These are phyloP conservation scores for Talpa occidentalis DNA, from an alignment of 2,113 vertebrate genomes.

Conservation along the genomic window DNA sequence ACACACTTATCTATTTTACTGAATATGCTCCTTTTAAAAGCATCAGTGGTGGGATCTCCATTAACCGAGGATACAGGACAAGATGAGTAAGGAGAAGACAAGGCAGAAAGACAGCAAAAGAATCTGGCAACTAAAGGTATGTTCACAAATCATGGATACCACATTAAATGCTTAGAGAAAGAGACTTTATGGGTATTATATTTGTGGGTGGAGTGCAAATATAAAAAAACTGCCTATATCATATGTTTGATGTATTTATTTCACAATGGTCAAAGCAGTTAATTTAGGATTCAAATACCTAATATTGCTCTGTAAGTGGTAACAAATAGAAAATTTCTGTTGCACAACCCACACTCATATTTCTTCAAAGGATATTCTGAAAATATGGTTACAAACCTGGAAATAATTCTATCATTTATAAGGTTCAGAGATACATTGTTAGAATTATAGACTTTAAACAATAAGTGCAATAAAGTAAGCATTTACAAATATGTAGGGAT, in stretches of 20 bases:
- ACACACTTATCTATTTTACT: neutral
- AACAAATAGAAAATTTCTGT: neutral
- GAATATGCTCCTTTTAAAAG: neutral
- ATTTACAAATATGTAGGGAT: neutral
- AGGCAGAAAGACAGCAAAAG: neutral
- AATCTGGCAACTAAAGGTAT: neutral
- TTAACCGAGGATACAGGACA: neutral
- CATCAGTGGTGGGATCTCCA: neutral
- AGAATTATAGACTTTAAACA: neutral
- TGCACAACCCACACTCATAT: neutral
- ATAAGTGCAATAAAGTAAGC: neutral
- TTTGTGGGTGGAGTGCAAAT: neutral
- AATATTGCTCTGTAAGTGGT: neutral
- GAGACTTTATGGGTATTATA: neutral
- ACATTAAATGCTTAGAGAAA: neutral
- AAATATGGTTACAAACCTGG: conserved; percentile 31
- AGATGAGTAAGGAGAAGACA: neutral
- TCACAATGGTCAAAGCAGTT: neutral
- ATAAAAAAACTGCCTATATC: neutral
- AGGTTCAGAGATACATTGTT: neutral
- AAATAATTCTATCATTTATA: conserved; percentile 9
- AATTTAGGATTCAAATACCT: neutral
- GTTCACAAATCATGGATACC: neutral
- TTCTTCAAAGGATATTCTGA: conserved; percentile 31
- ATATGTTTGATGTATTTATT: neutral